Conservation (phyloP, 2,797 vertebrate species). For the Microhierax caerulescens region DNA sequence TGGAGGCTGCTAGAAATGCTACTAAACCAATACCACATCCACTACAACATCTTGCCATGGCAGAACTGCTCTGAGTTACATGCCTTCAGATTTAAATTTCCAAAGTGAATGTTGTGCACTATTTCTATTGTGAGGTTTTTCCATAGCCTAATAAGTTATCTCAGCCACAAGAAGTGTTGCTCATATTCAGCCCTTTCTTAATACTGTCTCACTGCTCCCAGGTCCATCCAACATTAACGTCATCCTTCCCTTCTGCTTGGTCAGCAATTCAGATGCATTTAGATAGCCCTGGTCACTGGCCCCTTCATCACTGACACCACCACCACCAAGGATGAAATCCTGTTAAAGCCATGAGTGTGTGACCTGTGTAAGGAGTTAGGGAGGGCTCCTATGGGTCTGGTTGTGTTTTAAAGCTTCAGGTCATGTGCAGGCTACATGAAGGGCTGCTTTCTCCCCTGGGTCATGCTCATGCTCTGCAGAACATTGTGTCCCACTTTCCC, state of each 20-base stretch:
- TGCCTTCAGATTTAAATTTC: not conserved
- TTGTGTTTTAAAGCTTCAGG: not conserved
- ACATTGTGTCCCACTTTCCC: not conserved
- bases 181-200: not conserved
- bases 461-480: not conserved
- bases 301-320: not conserved
- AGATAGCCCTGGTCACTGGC: not conserved
- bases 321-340: not conserved
- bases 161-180: not conserved
- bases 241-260: not conserved
- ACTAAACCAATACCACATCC: not conserved
- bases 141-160: not conserved
- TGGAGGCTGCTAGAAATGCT: not conserved
- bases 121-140: not conserved
- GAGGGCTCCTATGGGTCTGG: fast-evolving
- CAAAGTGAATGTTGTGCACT: not conserved
- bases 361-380: not conserved
- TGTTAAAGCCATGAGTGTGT: fast-evolving
- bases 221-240: fast-evolving
- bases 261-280: not conserved
- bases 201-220: not conserved
- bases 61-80: not conserved
- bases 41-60: not conserved
- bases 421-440: not conserved
- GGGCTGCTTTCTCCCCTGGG: not conserved